Conservation (phyloP, 1,140 invertebrate species). For the Plodia interpunctella region DNA sequence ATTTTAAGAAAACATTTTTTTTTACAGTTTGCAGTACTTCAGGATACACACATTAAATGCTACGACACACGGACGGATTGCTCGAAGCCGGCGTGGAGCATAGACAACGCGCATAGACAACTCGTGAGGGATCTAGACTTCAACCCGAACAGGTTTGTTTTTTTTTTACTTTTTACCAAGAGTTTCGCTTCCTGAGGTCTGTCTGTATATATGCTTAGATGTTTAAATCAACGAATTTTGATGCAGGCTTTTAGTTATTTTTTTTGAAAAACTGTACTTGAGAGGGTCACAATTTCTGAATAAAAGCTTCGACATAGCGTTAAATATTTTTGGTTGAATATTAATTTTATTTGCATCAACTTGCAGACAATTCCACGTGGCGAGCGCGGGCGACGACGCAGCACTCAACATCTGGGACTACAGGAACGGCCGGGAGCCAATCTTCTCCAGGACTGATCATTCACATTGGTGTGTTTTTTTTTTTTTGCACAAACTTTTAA, state of each 20-base stretch:
- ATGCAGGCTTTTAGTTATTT: too few species aligned
- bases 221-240: too few species aligned
- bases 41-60: conserved; percentile 90
- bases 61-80: conserved; percentile 89
- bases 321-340: too few species aligned
- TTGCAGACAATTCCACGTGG: conserved; percentile 89
- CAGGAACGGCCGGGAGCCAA: conserved; percentile 86
- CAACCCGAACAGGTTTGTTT: conserved; percentile 91
- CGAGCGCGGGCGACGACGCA: conserved; percentile 96
- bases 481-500: neutral
- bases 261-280: too few species aligned
- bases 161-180: too few species aligned
- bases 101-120: conserved; percentile 92
- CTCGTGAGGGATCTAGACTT: conserved; percentile 95
- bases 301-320: too few species aligned
- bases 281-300: too few species aligned
- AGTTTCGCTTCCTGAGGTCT: too few species aligned
- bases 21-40: conserved; percentile 84
- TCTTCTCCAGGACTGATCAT: conserved; percentile 91
- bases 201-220: too few species aligned
- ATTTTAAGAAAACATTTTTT: neutral
- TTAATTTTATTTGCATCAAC: neutral
- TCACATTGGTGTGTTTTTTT: conserved; percentile 89
- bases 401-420: conserved; percentile 97
- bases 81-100: conserved; percentile 86